Percentiles rank a stretch among this genome's conserved stretches.
These are phyloP conservation scores for Dolichallabes microphthalmus DNA, from an alignment of 2,113 vertebrate genomes.

Conservation along the genomic window DNA sequence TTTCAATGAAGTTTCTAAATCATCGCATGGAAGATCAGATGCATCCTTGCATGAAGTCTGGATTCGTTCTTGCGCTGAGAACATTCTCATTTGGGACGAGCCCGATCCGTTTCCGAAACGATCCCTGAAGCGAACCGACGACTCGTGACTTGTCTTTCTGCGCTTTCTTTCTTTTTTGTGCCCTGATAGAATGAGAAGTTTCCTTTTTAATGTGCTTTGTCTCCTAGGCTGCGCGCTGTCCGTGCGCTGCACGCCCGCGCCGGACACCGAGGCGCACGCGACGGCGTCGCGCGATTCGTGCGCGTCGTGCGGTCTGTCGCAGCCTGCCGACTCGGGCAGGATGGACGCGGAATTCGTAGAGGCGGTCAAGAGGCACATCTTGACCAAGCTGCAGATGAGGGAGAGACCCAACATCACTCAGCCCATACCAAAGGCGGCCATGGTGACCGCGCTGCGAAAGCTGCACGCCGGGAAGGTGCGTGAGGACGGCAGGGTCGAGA, in stretches of 20 bases:
- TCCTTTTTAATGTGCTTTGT: slow-evolving; percentile 62
- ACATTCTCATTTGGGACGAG: slow-evolving; percentile 5
- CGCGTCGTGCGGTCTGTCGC: slow-evolving; percentile 83
- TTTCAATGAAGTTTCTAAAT: slow-evolving; percentile 1
- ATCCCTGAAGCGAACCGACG: slow-evolving; percentile 7
- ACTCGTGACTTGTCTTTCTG: slow-evolving; percentile 12
- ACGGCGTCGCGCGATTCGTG: slow-evolving; percentile 77
- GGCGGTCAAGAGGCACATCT: slow-evolving; percentile 94
- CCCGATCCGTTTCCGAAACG: slow-evolving; percentile 10
- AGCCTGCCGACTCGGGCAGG: slow-evolving; percentile 79
- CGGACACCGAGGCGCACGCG: slow-evolving; percentile 70
- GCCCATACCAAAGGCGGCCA: slow-evolving; percentile 90
- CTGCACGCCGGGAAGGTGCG: slow-evolving; percentile 93
- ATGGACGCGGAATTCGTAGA: slow-evolving; percentile 89
- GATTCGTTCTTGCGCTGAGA: slow-evolving; percentile 27
- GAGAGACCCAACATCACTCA: slow-evolving; percentile 96
- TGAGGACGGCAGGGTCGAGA: slow-evolving; percentile 91
- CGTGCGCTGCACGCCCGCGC: slow-evolving; percentile 70
- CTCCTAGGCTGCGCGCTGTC: slow-evolving; percentile 65
- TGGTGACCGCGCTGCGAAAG: slow-evolving; percentile 95
- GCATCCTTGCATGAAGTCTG: slow-evolving; percentile 24
- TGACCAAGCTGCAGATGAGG: slow-evolving; percentile 92
- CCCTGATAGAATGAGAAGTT: slow-evolving; percentile 64
- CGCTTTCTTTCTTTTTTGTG: neutral
- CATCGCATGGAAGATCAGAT: slow-evolving; percentile 31